Evolutionary conservation across 2,888 invertebrate species (phyloP).

Genomic region (Tubulanus polymorphus): DNA sequence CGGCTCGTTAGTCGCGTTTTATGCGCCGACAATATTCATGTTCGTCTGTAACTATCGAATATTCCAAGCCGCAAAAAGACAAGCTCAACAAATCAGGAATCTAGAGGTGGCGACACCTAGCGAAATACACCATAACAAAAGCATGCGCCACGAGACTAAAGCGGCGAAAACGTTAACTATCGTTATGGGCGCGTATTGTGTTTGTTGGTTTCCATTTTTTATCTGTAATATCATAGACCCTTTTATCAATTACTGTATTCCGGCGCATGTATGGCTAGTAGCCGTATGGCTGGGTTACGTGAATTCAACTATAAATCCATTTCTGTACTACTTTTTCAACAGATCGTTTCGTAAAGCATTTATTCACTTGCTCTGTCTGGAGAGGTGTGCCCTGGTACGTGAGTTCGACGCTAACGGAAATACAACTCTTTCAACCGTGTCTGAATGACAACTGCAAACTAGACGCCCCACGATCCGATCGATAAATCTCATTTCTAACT

Average conservation of each 20-base stretch:
- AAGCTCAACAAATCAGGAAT: conserved; percentile 40
- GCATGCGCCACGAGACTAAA: conserved; percentile 37
- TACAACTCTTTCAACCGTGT: conserved; percentile 21
- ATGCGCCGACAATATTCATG: conserved; percentile 44
- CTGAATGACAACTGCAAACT: conserved; percentile 23
- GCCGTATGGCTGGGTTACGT: conserved; percentile 46
- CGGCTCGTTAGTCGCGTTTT: conserved; percentile 44
- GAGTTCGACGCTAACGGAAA: conserved; percentile 33
- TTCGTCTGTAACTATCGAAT: conserved; percentile 40
- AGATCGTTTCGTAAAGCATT: conserved; percentile 33
- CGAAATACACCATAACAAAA: conserved; percentile 25
- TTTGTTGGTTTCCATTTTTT: conserved; percentile 48
- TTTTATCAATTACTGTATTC: conserved; percentile 37
- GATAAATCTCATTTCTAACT: too few relatives aligned
- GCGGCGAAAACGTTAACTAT: conserved; percentile 46
- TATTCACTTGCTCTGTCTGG: conserved; percentile 30
- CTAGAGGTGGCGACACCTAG: conserved; percentile 31
- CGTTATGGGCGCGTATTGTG: conserved; percentile 45
- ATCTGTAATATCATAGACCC: conserved; percentile 44
- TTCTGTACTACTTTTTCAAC: conserved; percentile 39
- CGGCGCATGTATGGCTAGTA: conserved; percentile 35
- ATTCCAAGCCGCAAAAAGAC: conserved; percentile 36
- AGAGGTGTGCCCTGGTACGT: conserved; percentile 35
- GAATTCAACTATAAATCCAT: conserved; percentile 41
- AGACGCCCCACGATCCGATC: too few relatives aligned